These are phyloP conservation scores for Drosophila dives DNA, from an alignment of 2,888 invertebrate species.

Conservation along the genomic window DNA sequence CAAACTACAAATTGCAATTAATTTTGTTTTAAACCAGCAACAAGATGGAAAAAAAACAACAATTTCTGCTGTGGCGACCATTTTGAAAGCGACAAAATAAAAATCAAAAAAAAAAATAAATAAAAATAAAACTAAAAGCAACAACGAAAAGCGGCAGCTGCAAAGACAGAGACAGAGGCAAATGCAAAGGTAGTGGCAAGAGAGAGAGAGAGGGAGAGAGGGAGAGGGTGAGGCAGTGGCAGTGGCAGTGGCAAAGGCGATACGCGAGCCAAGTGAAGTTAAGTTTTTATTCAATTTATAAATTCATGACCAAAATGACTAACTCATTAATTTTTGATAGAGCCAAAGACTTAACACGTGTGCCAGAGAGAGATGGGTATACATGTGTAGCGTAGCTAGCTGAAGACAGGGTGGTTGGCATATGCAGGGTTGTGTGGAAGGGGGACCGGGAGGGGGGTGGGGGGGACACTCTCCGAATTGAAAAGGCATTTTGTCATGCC, in stretches of 20 bases:
- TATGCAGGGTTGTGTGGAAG: neutral
- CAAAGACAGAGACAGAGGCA: slow-evolving; percentile 27
- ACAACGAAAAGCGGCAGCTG: slow-evolving; percentile 68
- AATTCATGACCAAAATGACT: slow-evolving; percentile 79
- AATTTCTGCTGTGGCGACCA: slow-evolving; percentile 54
- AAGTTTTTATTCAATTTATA: slow-evolving; percentile 79
- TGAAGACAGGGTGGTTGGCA: slow-evolving; percentile 3
- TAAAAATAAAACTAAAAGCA: slow-evolving; percentile 25
- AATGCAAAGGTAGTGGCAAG: slow-evolving; percentile 1
- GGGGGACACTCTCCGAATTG: slow-evolving; percentile 25
- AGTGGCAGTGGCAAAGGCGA: slow-evolving; percentile 14
- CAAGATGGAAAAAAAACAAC: slow-evolving; percentile 9
- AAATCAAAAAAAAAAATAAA: slow-evolving; percentile 20
- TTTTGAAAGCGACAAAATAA: slow-evolving; percentile 64
- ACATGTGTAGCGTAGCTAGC: slow-evolving; percentile 15
- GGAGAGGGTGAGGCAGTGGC: slow-evolving; percentile 58
- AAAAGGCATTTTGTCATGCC: slow-evolving; percentile 52
- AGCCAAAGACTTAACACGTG: slow-evolving; percentile 27
- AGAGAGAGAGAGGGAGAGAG: neutral
- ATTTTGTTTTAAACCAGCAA: slow-evolving; percentile 57
- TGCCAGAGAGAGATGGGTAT: slow-evolving; percentile 29
- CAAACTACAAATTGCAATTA: slow-evolving; percentile 71
- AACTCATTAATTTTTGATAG: slow-evolving; percentile 79
- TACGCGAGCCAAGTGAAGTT: slow-evolving; percentile 54
- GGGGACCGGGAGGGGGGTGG: neutral